Base-by-base conservation (phyloP, 2,113 vertebrate genomes). In the Callocephalon fimbriatum region DNA sequence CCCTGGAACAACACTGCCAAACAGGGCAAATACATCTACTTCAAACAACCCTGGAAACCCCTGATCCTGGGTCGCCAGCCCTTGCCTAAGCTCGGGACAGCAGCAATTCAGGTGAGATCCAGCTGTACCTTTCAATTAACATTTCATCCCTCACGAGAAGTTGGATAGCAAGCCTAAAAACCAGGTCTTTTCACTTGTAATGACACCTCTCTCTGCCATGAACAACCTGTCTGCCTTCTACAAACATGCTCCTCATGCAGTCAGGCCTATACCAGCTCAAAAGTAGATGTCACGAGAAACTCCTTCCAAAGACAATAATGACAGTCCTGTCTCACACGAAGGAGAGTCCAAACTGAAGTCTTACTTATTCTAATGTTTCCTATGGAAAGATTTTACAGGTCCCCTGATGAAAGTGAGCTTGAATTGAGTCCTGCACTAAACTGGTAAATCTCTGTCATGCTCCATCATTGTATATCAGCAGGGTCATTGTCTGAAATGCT, bases 311-410 rank as follows among this genome's bases (percentile, higher is more conserved):
- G 59, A 70, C 86, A 91, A 63, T 81, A 90, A 45, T 10, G 78
- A 31, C 78, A 74, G 29, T 22, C 78, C 65, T 54, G 53, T 68
- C 92, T 75, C 59, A 11, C 50, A 15, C 2, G n/a, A 61, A 31
- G 68, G 59, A 48, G 75, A 72, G 50, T 8, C 88, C 79, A 73
- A 78, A 35, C 37, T 42, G 40, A 76, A 77, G 62, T 22, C 66
- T 67, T 32, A 35, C 79, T 71, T 18, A 45, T 81, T 94, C 80
- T 51, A 80, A 40, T 15, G 9, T 68, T 90, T 89, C 93, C 96
- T 87, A 42, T 56, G 66, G 94, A 88, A 90, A 87, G 68, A 71
- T 87, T 92, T 76, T 19, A 3, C 81, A 90, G 50, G 50, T 76
- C 80, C 87, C 48, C 48, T 15, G 7, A 2, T 51, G 95, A 72